These are phyloP conservation scores for Neomorphus geoffroyi DNA, from an alignment of 2,797 vertebrate species.

Conservation along the genomic window DNA sequence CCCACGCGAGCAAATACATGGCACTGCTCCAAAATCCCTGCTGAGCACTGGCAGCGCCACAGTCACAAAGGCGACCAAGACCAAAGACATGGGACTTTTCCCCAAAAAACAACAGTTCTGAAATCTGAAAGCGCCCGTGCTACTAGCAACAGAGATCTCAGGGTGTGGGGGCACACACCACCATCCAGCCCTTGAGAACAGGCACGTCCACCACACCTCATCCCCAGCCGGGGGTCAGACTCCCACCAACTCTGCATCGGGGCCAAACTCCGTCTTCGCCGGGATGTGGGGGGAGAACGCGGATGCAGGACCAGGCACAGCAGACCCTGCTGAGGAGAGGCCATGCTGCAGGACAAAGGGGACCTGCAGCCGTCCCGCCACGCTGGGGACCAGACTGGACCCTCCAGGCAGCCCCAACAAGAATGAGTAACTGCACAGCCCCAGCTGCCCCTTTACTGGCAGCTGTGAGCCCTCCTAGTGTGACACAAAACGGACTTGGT, in stretches of 20 bases:
- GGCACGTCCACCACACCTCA: neutral
- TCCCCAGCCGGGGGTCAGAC: neutral
- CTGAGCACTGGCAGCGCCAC: accelerated
- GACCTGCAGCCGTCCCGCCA: accelerated
- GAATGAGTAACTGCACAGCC: neutral
- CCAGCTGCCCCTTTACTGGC: no score
- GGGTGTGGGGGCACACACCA: neutral
- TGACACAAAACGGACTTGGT: neutral
- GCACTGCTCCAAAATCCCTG: neutral
- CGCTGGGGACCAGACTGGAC: accelerated
- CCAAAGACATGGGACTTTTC: neutral
- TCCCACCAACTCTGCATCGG: neutral
- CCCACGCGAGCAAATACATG: accelerated
- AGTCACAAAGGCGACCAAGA: neutral
- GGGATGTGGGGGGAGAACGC: accelerated
- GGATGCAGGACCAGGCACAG: neutral
- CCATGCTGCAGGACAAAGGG: neutral
- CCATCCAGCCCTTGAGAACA: neutral
- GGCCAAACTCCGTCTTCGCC: accelerated
- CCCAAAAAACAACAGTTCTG: accelerated
- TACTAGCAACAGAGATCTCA: neutral
- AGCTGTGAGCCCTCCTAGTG: neutral
- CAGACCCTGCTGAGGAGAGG: neutral
- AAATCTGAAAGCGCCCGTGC: neutral
- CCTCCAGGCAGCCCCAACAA: accelerated